Evolutionary conservation across 2,797 vertebrate species (phyloP).

Genomic region (Denticeps clupeoides): DNA sequence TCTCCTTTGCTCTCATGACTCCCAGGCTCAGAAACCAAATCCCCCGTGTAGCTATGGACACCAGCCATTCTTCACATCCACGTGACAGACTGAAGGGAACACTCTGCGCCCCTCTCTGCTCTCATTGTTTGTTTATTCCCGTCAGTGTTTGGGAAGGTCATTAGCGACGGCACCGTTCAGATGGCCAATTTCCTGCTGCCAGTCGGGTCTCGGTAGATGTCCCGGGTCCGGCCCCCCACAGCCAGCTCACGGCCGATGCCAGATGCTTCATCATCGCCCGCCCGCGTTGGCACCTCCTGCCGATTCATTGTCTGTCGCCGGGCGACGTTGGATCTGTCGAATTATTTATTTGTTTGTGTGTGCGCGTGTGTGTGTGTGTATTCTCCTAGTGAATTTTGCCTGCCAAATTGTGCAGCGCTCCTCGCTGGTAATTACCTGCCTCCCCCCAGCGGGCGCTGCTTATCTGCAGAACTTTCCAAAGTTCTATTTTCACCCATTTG

Average conservation of each 20-base stretch:
- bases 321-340: no score
- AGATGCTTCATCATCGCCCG: constrained; percentile 22
- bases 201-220: constrained; percentile 4
- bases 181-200: constrained; percentile 13
- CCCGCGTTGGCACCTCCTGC: constrained; percentile 9
- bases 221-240: background rate
- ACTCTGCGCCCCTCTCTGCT: constrained; percentile 1
- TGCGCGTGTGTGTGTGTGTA: no score
- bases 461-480: no score
- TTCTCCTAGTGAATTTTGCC: no score
- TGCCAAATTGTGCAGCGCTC: no score
- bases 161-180: constrained; percentile 11
- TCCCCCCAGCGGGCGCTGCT: no score
- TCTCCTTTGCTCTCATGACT: background rate
- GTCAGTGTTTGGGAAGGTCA: constrained; percentile 12
- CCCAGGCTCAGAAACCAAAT: background rate
- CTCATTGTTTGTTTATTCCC: constrained; percentile 12
- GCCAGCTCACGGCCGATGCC: constrained; percentile 5
- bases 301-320: constrained; percentile 20
- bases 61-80: background rate
- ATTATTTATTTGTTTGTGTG: no score
- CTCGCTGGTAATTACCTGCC: constrained; percentile 8
- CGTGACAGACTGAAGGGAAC: background rate
- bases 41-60: constrained; percentile 9
- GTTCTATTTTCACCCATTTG: no score